Base-by-base conservation (phyloP, 2,888 invertebrate species). In the Iselma pallidipennis region DNA sequence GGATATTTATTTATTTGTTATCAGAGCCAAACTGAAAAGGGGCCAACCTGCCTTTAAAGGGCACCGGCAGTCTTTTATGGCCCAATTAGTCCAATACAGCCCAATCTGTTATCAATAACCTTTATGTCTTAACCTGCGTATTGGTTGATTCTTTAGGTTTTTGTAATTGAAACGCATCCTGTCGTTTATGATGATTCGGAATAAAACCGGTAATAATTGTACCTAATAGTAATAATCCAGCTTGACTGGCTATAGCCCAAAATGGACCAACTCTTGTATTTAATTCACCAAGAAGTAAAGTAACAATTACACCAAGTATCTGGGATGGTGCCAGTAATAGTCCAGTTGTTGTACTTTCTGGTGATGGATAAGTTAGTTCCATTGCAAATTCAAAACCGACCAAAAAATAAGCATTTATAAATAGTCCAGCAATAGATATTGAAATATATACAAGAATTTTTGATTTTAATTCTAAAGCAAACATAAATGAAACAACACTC, bases 331-430 rank as follows among this genome's bases (percentile, higher is more conserved):
- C 74, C 50, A 71, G 72, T 33, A 76, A 54, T 33, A 76, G 59
- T 42, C 76, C 76, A n/a, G 74, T 71, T 7, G 74, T 70, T 12
- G 74, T 75, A 49, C 71, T 69, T 66, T 76, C 76, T 16, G 73
- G 71, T 9, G 71, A 63, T 29, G 76, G 76, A 64, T 68, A 75
- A 10, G 76, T 74, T 31, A 76, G 57, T 65, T 76, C 76, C 37
- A 74, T 70, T 2, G 73, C 76, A 29, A 74, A 55, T 63, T 76
- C 75, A 55, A 72, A 74, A 33, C 75, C 76, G 23, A 71, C 72
- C 3, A 72, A 67, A 71, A 73, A 70, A 49, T 75, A 76, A 25
- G 73, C 68, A 55, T 68, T 73, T 9, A 69, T 67, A 52, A 75
- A 75, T 16, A 74, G 57, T 7, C 74, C 75, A 55, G 74, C 72